Evolutionary conservation across 1,140 invertebrate species (phyloP), one percentile per base, ranked within the genome.

Genomic region (Melanaphis sacchari): DNA sequence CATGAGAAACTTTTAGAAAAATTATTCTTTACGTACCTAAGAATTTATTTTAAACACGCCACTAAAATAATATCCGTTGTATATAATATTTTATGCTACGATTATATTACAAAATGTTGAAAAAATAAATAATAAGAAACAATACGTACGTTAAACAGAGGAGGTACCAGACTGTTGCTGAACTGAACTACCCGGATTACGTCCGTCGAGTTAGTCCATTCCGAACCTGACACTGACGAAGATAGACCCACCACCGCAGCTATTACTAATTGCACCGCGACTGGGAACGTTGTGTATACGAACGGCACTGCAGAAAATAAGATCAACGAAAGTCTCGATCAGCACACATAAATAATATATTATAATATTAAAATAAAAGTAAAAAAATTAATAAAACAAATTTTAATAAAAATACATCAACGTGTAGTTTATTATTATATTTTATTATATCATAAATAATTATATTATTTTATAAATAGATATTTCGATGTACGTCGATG

Each of bases 81-180:
- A n/a, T 1, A n/a, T 76, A 49, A 49, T 49, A 49, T 49, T 11
- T n/a, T 66, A n/a, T n/a, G 11, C 11, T 4, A n/a, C 31, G 31
- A 11, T n/a, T n/a, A n/a, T n/a, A 66, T 66, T 18, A 66, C 46
- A 66, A 18, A n/a, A 31, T 18, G n/a, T n/a, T 11, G 11, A n/a
- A 26, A 6, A 46, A 46, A 36, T 22, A 22, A 88, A 52, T n/a
- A 89, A 54, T 38, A 38, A 40, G 2, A 36, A n/a, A 24, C 8
- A 89, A 38, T 43, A 90, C 93, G 91, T 91, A 94, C 94, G 91
- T 94, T 91, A 49, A 94, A 94, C 24, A 94, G 36, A 31, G 94
- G 94, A 31, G 94, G 94, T 36, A 94, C 93, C 31, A 94, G 89
- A 59, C 92, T 94, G 81, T 94, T 94, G 31, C 93, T 94, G 90